Base-by-base conservation (phyloP, 1,140 invertebrate genomes). In the Drosophila ananassae region DNA sequence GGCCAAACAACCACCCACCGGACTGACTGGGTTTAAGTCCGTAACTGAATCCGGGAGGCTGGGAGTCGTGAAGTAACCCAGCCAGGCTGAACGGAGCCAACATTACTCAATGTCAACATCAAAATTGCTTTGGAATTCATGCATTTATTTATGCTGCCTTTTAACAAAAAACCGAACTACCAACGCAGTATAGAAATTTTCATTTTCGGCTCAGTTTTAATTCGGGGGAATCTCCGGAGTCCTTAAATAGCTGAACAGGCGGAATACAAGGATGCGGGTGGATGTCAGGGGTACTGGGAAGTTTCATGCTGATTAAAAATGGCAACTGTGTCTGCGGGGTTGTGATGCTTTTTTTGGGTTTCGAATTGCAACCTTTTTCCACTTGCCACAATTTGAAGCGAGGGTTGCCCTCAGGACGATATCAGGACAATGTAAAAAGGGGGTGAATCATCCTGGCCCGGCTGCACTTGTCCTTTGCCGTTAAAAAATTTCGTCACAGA, bases 101-200 rank as follows among this genome's bases (percentile, higher is more conserved):
- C 84, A 89, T 89, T 89, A 89, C 80, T 89, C 84, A 89, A 89
- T 89, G 84, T 89, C 84, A 89, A 77, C 84, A 83, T 89, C 51
- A 68, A 89, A 89, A 89, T 89, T 89, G 83, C 79, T 89, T 89
- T 89, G 83, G 83, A 89, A 89, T 89, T 89, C 83, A 89, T 89
- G 79, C 78, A 87, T 76, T 89, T 78, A 84, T 73, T 76, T 52
- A 66, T 77, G 54, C 39, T 46, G 24, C 73, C 48, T 69, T 55
- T 64, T 28, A 81, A 82, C 56, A 79, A 77, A 80, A 78, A 72
- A 79, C 58, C 22, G 47, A 69, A 53, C 47, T 54, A 13, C 21
- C 9, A 51, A 64, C 61, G 46, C 54, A 77, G 71, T 77, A 82
- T 75, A 87, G 82, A 85, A 85, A 85, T 87, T 81, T 81, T 85